These are phyloP conservation scores for Callorhinus ursinus DNA, from an alignment of 2,113 vertebrate species.

Conservation along the genomic window DNA sequence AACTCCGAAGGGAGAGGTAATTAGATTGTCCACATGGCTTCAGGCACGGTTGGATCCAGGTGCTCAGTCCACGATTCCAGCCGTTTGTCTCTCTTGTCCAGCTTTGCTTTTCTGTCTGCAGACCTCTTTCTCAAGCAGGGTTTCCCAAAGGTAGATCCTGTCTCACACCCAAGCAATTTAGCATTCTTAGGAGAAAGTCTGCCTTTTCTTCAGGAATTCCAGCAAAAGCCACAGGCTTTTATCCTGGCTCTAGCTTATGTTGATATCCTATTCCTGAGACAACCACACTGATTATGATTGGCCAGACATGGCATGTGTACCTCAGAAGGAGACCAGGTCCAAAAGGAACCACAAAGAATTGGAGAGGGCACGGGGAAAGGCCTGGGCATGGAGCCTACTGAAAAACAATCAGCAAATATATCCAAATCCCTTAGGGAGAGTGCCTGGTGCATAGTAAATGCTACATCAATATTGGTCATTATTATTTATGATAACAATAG, in stretches of 20 bases:
- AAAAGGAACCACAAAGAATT: not conserved
- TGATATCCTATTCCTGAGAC: not conserved
- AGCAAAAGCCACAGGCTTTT: not conserved
- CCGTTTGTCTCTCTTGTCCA: not conserved
- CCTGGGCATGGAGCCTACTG: not conserved
- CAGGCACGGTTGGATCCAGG: not conserved
- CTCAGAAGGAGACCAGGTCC: not conserved
- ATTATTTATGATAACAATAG: not conserved
- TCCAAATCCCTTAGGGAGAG: not conserved
- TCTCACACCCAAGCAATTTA: not conserved
- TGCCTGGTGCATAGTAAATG: not conserved
- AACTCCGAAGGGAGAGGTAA: not conserved
- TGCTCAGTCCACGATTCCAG: fast-evolving
- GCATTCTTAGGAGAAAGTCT: not conserved
- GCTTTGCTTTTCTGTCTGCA: not conserved
- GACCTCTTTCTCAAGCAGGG: not conserved
- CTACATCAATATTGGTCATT: not conserved
- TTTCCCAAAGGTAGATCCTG: not conserved
- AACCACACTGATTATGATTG: too few species aligned
- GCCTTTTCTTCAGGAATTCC: not conserved
- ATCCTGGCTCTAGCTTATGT: not conserved
- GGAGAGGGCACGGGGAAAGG: not conserved
- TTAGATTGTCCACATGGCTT: not conserved
- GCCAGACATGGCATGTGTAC: not conserved
- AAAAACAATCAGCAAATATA: not conserved